Evolutionary conservation across 2,888 invertebrate species (phyloP).

Genomic region (Scaeva pyrastri): DNA sequence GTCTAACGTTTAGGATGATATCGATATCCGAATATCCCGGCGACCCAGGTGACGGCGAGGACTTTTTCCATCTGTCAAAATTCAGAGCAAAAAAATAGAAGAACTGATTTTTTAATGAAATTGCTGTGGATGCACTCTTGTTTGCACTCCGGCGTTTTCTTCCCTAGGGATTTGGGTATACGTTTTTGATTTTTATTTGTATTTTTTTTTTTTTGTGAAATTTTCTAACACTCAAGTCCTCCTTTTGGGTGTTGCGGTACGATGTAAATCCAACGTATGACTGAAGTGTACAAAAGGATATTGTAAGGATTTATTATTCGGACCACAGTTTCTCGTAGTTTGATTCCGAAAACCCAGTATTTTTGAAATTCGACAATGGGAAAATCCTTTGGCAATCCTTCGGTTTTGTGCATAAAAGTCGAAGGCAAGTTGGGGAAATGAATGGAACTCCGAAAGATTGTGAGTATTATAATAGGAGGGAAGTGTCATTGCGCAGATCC

Average conservation of each 20-base stretch:
- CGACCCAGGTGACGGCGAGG: slow-evolving; percentile 25
- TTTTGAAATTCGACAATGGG: slow-evolving; percentile 24
- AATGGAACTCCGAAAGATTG: background rate
- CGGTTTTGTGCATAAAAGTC: background rate
- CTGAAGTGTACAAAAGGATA: slow-evolving; percentile 79
- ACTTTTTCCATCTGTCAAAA: slow-evolving; percentile 14
- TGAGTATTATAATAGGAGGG: background rate
- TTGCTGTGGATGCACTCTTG: slow-evolving; percentile 2
- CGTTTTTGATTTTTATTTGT: slow-evolving; percentile 20
- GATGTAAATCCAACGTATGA: slow-evolving; percentile 81
- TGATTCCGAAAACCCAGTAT: slow-evolving; percentile 71
- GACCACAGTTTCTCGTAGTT: slow-evolving; percentile 51
- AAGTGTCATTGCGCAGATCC: slow-evolving; percentile 13
- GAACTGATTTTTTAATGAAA: background rate
- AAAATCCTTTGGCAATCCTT: slow-evolving; percentile 10
- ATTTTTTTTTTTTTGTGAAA: background rate
- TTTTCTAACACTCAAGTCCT: slow-evolving; percentile 59
- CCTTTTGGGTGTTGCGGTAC: slow-evolving; percentile 78
- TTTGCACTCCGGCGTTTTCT: slow-evolving; percentile 21
- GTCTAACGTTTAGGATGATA: slow-evolving; percentile 32
- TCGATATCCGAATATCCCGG: slow-evolving; percentile 45
- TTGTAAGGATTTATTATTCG: slow-evolving; percentile 74
- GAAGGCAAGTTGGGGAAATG: background rate
- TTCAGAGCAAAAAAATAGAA: background rate
- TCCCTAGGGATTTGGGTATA: background rate